Base-by-base conservation (phyloP, 2,113 vertebrate genomes). In the Salminus brasiliensis region DNA sequence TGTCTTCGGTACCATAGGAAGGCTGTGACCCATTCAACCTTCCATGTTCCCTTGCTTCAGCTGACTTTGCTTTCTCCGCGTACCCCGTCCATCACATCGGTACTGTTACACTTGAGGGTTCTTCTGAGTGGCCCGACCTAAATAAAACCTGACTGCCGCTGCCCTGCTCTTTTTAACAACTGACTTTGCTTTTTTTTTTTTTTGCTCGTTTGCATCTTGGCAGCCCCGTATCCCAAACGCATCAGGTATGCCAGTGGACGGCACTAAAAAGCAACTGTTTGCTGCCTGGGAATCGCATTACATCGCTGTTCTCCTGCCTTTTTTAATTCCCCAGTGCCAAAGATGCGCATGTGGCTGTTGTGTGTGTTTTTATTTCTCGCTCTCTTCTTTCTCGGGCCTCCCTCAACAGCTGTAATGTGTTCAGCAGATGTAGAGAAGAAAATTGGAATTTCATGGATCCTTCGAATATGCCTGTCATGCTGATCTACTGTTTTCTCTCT, bases 371-470 rank as follows among this genome's bases (percentile, higher is more conserved):
- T 67, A 67, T 78, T 78, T 78, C 32, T 80, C 18, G 0, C 30
- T 30, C 15, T 21, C 13, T 43, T 30, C 36, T 36, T 27, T 21
- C 39, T 66, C 16, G 32, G 74, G 25, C 27, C 30, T 39, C 29
- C 69, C 39, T 36, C 63, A 27, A 63, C 82, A 69, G 73, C 76
- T 77, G 87, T 90, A 94, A 94, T 94, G 88, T 95, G 91, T 93
- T 93, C 77, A 91, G 83, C 95, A 96, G 92, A 95, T 95, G 93
- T 93, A 85, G 82, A 90, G 84, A 86, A 83, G 85, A 88, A 74
- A 76, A 88, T 91, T 88, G 70, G 80, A 83, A 89, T 88, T 90
- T 91, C 80, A 91, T 83, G 83, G 85, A 81, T 16, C 57, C 85
- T 86, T 85, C 74, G 81, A 83, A 85, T 82, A 70, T 62, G 83